Evolutionary conservation across 2,888 invertebrate genomes (phyloP).

Genomic region (Punctoribates punctum): DNA sequence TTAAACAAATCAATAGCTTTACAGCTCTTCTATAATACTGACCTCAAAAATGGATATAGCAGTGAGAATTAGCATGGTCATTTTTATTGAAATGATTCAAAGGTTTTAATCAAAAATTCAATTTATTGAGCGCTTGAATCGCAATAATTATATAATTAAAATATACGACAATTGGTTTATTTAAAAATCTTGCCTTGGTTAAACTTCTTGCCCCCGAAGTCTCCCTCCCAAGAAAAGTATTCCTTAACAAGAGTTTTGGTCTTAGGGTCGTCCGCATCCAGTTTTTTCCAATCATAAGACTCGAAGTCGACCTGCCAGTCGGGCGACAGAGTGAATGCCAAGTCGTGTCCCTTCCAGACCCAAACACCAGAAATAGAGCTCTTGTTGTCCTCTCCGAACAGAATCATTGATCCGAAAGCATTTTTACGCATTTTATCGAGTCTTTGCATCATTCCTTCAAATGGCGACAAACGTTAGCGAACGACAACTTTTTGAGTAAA

Average conservation of each 20-base stretch:
- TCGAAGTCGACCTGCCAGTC: conserved; percentile 98
- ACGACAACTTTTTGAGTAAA: too few relatives aligned
- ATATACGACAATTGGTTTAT: conserved; percentile 58
- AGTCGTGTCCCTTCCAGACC: conserved; percentile 94
- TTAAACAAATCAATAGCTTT: too few relatives aligned
- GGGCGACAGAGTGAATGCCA: conserved; percentile 79
- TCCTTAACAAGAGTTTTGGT: conserved; percentile 81
- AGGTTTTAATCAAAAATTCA: not conserved
- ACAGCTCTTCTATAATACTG: too few relatives aligned
- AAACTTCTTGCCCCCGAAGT: conserved; percentile 83
- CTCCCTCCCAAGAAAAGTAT: conserved; percentile 88
- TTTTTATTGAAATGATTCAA: too few relatives aligned
- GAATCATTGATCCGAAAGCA: conserved; percentile 86
- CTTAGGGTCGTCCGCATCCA: conserved; percentile 72
- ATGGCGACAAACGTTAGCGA: too few relatives aligned
- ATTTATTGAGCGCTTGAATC: not conserved
- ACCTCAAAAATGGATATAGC: too few relatives aligned
- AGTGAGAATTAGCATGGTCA: too few relatives aligned
- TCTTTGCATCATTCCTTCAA: conserved; percentile 91
- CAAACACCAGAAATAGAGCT: conserved; percentile 93
- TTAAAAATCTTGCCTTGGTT: conserved; percentile 99
- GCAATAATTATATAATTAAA: conserved; percentile 2
- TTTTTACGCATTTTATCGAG: conserved; percentile 96
- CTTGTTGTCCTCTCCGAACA: conserved; percentile 88
- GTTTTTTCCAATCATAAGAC: conserved; percentile 89